Base-by-base conservation (phyloP, 2,888 invertebrate species). In the Syritta pipiens region DNA sequence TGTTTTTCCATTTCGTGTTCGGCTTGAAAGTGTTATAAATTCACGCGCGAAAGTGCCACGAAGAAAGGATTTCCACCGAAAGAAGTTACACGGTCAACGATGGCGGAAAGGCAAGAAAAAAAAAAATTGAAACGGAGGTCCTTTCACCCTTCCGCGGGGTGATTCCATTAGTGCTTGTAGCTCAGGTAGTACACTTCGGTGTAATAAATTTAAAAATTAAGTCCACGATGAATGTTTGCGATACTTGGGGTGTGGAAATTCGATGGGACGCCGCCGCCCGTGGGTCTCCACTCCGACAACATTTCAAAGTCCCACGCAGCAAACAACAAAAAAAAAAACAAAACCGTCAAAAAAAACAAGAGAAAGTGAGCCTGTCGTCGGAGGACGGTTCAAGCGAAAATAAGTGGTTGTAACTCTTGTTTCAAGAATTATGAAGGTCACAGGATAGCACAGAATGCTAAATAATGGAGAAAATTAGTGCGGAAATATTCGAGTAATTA, bases 171-270 rank as follows among this genome's bases (percentile, higher is more conserved):
- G 59, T 65, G 59, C 46, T n/a, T 12, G 3, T 26, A 9, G 24
- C 24, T 35, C n/a, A 17, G 3, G 17, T 5, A 14, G 35, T 4
- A 2, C 7, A 17, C 46, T 53, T 53, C 14, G 53, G 67, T 44
- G 62, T 51, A 62, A 74, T 79, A 79, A 79, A 79, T 79, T 79
- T 51, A 55, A 74, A 79, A 72, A 68, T 51, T 62, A 74, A 74
- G 57, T 62, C 49, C 67, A 67, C 72, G 62, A 62, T 57, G 72
- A 74, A 62, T 74, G 60, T 62, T 68, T 49, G 55, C 60, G 49
- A 62, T 68, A 44, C 48, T 62, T 67, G n/a, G 51, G 63, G 53
- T 79, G 60, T 48, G 19, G 48, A 49, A 63, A 49, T 44, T 30
- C 19, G 42, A 46, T 49, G 55, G n/a, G n/a, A n/a, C n/a, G n/a